These are phyloP conservation scores for Metaphire vulgaris DNA, from an alignment of 1,140 invertebrate species.

Conservation along the genomic window DNA sequence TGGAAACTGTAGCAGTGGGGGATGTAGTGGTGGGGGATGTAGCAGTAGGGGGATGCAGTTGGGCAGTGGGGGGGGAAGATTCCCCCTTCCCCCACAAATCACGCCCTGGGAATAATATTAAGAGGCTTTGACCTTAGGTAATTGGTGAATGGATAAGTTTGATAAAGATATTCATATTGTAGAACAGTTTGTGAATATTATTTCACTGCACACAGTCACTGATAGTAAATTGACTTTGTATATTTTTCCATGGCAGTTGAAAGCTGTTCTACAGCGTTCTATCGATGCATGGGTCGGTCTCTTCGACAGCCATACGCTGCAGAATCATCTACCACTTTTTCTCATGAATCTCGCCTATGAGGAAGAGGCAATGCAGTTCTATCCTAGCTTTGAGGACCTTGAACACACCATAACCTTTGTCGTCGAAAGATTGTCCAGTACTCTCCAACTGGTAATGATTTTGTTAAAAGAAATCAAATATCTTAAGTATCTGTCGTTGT, in stretches of 20 bases:
- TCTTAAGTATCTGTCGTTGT: not conserved
- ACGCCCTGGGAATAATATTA: too few relatives aligned
- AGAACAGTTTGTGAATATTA: too few relatives aligned
- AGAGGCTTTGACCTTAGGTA: too few relatives aligned
- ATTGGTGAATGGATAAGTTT: too few relatives aligned
- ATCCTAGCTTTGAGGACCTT: conserved; percentile 46
- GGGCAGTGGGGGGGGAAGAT: too few relatives aligned
- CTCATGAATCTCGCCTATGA: conserved; percentile 51
- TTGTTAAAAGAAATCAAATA: not conserved
- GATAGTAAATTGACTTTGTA: too few relatives aligned
- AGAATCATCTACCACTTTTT: conserved; percentile 41
- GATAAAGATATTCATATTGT: too few relatives aligned
- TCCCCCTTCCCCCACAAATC: too few relatives aligned
- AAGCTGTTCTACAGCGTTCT: conserved; percentile 45
- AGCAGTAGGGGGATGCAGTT: too few relatives aligned
- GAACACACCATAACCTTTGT: conserved; percentile 45
- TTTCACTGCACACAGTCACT: too few relatives aligned
- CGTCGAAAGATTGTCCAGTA: conserved; percentile 40
- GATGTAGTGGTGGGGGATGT: too few relatives aligned
- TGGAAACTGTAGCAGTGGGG: too few relatives aligned
- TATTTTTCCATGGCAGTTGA: not conserved
- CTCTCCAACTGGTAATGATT: conserved; percentile 44
- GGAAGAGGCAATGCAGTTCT: conserved; percentile 48
- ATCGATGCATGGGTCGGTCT: conserved; percentile 45
- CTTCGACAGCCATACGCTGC: conserved; percentile 45